Evolutionary conservation across 1,140 invertebrate genomes (phyloP).

Genomic region (Trinorchestia longiramus): DNA sequence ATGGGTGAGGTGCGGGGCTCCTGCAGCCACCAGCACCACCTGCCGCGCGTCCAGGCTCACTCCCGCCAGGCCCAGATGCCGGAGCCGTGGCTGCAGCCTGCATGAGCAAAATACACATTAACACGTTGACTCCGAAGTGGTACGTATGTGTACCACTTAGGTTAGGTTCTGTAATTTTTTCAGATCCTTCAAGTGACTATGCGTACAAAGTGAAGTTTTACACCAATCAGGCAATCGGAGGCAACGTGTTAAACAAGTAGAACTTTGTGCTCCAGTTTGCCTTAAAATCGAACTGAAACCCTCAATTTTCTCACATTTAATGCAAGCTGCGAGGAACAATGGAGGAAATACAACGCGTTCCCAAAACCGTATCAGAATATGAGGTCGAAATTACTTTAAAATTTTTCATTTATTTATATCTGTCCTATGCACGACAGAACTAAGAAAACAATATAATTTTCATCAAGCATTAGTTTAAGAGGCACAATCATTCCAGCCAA

Average conservation of each 20-base stretch:
- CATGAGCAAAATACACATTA: too few relatives aligned
- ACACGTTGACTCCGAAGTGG: too few relatives aligned
- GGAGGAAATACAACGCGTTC: neutral
- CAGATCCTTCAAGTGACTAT: too few relatives aligned
- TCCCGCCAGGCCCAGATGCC: neutral
- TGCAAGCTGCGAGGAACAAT: neutral
- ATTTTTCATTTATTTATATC: neutral
- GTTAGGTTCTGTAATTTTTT: too few relatives aligned
- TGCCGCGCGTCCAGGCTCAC: slow-evolving; percentile 39
- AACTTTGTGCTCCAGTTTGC: neutral
- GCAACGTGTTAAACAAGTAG: neutral
- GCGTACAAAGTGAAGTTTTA: too few relatives aligned
- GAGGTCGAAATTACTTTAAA: neutral
- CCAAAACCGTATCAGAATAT: neutral
- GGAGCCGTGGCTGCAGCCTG: neutral
- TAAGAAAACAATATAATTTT: neutral
- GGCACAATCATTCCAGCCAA: neutral
- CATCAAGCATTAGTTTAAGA: neutral
- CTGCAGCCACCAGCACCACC: slow-evolving; percentile 33
- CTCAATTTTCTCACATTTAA: neutral
- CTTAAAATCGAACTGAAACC: too few relatives aligned
- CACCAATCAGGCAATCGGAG: neutral
- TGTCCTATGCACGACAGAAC: neutral
- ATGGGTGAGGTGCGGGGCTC: slow-evolving; percentile 11
- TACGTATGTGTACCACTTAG: too few relatives aligned